Evolutionary conservation across 1,140 invertebrate species (phyloP).

Genomic region (Eciton burchellii): DNA sequence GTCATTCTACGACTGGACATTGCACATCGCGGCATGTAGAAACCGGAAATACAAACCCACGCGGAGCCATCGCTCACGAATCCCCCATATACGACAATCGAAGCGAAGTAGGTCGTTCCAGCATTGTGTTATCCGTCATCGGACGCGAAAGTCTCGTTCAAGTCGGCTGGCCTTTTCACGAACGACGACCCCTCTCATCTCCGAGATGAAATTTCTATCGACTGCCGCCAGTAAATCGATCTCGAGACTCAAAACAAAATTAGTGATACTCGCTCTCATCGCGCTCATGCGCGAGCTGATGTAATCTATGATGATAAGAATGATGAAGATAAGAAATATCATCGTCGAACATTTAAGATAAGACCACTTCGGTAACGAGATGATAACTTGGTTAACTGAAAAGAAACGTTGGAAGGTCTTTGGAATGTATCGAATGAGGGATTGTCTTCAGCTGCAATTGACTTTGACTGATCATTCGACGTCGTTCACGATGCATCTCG

Average conservation of each 20-base stretch:
- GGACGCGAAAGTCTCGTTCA: not conserved
- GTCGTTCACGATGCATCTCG: not conserved
- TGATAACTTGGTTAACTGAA: not conserved
- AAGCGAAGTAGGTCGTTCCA: slow-evolving; percentile 19
- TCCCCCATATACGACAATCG: slow-evolving; percentile 18
- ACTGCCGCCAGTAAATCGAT: not conserved
- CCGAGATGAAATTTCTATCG: slow-evolving; percentile 56
- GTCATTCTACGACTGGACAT: slow-evolving; percentile 35
- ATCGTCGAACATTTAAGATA: not conserved
- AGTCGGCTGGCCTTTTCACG: slow-evolving; percentile 17
- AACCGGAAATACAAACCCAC: slow-evolving; percentile 40
- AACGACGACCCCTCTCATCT: slow-evolving; percentile 55
- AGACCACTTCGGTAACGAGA: not conserved
- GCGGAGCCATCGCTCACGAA: slow-evolving; percentile 60
- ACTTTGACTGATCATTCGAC: not conserved
- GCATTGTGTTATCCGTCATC: slow-evolving; percentile 53
- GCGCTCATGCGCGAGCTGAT: slow-evolving; percentile 19
- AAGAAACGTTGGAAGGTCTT: not conserved
- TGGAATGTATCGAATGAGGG: not conserved
- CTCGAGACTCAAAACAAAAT: slow-evolving; percentile 30
- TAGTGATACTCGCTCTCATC: slow-evolving; percentile 7
- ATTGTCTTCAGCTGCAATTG: slow-evolving; percentile 14
- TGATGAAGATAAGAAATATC: not conserved
- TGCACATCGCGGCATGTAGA: slow-evolving; percentile 44
- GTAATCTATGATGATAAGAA: not conserved